Base-by-base conservation (phyloP, 2,113 vertebrate genomes). In the Varanus komodoensis region DNA sequence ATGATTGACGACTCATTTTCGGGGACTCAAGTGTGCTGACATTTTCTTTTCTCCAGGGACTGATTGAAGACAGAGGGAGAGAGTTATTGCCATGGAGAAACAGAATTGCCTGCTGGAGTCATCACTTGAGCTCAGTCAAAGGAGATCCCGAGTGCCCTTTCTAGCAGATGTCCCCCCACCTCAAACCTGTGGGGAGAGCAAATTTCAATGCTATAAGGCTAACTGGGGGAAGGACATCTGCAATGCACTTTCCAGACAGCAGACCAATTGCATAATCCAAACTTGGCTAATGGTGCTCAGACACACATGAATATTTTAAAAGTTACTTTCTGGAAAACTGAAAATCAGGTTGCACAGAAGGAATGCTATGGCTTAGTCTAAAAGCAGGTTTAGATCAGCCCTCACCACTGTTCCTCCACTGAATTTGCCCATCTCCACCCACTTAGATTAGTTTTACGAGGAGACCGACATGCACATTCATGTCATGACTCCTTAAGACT, bases 71-170 rank as follows among this genome's bases (percentile, higher is more conserved):
- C 89, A 86, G 25, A 67, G 87, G 93, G 34, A 61, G 57, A 61
- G 57, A 61, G 57, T 84, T 88, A 87, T 91, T 86, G 61, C 17
- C 61, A 5, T 32, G 64, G 80, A 79, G 52, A 87, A 91, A 67
- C 14, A 89, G 94, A 93, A 69, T 93, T 87, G 91, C 54, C 77
- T 93, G 57, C 88, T 90, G 44, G 61, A 90, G 44, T 67, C 69
- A 90, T 91, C 81, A 91, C 44, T n/a, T 88, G 90, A 79, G 64
- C 90, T 91, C 85, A 84, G 88, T 93, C 82, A 67, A 89, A 93
- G 4, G 7, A 57, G 4, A 93, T 67, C 61, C 78, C 64, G 8
- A 9, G 8, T 86, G 64, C 73, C 82, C 82, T 94, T 86, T 93
- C 79, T 34, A 92, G 87, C 15, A 92, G 84, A 84, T 88, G 3